Base-by-base conservation (phyloP, 92 coral and sea anemone genomes). In the Montipora capitata region DNA sequence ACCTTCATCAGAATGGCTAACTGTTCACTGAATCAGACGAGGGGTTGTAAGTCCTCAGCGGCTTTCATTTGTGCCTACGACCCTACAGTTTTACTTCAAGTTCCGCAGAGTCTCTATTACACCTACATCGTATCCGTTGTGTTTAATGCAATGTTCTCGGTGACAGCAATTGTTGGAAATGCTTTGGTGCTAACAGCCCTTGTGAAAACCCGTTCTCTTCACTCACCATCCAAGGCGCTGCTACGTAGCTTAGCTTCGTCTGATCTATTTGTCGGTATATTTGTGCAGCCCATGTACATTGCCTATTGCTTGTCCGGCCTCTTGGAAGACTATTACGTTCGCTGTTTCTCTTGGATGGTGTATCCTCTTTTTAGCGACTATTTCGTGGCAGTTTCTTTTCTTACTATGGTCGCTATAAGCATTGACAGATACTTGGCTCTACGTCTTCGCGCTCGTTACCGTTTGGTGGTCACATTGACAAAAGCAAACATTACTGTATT, bases 331-430 rank as follows among this genome's bases (percentile, higher is more conserved):
- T 38, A n/a, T 6, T 20, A 62, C 44, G 67, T 68, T 69, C 85
- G 85, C 14, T 81, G 85, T 41, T 44, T 54, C 17, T 81, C 85
- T 11, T 81, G 85, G 85, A 52, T 81, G 49, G 27, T 52, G n/a
- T 81, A 81, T 18, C 85, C 85, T 38, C 68, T 69, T 1, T 72
- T 81, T 8, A 81, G 76, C 40, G 85, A 81, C 13, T 81, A 81
- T 14, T 81, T 81, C 57, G 77, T 81, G 0, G 77, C 85, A 0
- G 85, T 81, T 4, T 81, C 85, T 4, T 81, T 81, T 52, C 74
- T 81, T 58, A 81, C 85, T 13, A 81, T 81, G 85, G 74, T 81
- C 44, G 76, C 85, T 4, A 81, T 81, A 14, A 81, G 85, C 77
- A 81, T 68, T 11, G 85, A 81, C 40, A 81, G 85, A 54, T 81